Evolutionary conservation across 2,113 vertebrate species (phyloP).

Genomic region (Oceanodroma tethys): DNA sequence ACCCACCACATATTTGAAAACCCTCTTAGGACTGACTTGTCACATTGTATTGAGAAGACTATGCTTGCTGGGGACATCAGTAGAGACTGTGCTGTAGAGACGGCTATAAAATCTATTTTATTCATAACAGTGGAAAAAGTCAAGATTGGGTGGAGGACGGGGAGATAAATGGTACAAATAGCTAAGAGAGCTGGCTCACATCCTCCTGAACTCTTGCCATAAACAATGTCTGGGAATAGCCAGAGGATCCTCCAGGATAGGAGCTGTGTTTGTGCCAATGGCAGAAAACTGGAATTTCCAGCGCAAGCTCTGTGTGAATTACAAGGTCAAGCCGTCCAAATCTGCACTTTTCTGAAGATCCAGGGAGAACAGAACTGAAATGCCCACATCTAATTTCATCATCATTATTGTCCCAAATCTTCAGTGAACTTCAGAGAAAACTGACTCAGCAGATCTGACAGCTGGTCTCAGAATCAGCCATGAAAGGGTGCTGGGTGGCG

Average conservation of each 20-base stretch:
- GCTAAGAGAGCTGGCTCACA: constrained; percentile 31
- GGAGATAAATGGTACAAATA: constrained; percentile 54
- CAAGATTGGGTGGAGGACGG: background rate
- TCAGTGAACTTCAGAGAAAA: background rate
- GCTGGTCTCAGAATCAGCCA: background rate
- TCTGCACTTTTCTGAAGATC: background rate
- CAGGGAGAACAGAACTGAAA: background rate
- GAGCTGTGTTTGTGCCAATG: constrained; percentile 7
- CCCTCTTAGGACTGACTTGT: background rate
- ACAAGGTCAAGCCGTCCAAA: background rate
- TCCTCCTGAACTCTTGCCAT: constrained; percentile 47
- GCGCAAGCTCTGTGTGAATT: background rate
- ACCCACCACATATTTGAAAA: background rate
- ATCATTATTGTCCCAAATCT: background rate
- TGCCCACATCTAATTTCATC: background rate
- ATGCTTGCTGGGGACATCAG: background rate
- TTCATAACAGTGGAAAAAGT: constrained; percentile 17
- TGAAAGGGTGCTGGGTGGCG: fast-evolving
- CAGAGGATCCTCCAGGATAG: constrained; percentile 27
- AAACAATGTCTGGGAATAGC: constrained; percentile 58
- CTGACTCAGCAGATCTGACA: background rate
- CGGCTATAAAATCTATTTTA: background rate
- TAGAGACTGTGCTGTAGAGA: background rate
- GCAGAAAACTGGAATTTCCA: constrained; percentile 48
- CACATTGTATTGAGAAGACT: background rate